Base-by-base conservation (phyloP, 2,113 vertebrate species). In the Colossoma macropomum region DNA sequence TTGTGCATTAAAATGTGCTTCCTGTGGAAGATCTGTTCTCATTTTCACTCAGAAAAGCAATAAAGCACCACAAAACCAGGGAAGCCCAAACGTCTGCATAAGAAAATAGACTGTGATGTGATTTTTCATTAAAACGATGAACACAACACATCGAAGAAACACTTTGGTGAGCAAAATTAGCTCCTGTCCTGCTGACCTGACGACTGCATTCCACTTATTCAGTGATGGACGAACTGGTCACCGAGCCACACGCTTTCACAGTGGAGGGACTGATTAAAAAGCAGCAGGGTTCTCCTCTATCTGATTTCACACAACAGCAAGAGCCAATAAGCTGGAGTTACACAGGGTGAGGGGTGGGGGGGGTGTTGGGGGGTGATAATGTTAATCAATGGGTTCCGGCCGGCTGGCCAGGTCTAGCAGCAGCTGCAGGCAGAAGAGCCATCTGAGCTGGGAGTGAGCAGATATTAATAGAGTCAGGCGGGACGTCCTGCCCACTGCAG, bases 381-480 rank as follows among this genome's bases (percentile, higher is more conserved):
- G 76, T 21, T 75, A 79, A 75, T 84, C 82, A 84, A 68, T 84
- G 48, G 45, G 30, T 79, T 75, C 70, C 65, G 32, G 17, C 59
- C 15, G 15, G 59, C 23, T 32, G 34, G 69, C 59, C 59, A 23
- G 28, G 56, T 62, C 81, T 48, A 21, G 32, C 60, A 50, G 66
- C 23, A 75, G 77, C 84, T 41, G 34, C 50, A 5, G 77, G 69
- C 75, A 27, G 25, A 13, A 23, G 71, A 85, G 52, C 65, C 68
- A 70, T 84, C 74, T 75, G 77, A 89, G 1, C 83, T 75, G 79
- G 60, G 28, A 17, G 19, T 21, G 17, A 38, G 66, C 69, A 71
- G 88, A 87, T 90, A 91, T 89, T 90, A 89, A 89, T 90, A 92
- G 66, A 59, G 86, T 80, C 19, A 30, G 73, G 73, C 84, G 75